These are phyloP conservation scores for Pygmarrhopalites habei DNA, from an alignment of 1,140 invertebrate species.

Conservation along the genomic window DNA sequence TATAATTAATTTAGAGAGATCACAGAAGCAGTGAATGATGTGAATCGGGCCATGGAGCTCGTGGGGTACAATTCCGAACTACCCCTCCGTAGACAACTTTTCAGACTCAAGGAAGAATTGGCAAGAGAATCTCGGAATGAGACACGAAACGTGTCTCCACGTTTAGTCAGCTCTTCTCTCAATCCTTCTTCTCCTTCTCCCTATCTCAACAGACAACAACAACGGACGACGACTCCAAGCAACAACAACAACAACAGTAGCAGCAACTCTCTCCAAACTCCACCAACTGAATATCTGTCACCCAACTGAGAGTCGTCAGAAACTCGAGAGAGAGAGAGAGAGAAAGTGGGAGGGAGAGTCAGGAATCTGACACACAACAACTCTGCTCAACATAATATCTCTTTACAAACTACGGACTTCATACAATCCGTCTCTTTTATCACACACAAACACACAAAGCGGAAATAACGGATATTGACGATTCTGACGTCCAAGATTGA, in stretches of 20 bases:
- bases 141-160: conserved; percentile 1
- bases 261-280: no score
- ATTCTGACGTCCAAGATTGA: no score
- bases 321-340: no score
- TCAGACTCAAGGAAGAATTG: conserved; percentile 47
- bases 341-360: no score
- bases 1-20: conserved; percentile 42
- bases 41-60: conserved; percentile 48
- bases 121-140: conserved; percentile 15
- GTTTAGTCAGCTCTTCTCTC: conserved; percentile 4
- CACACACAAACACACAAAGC: no score
- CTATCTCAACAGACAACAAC: neutral
- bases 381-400: no score
- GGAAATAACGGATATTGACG: no score
- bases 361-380: no score
- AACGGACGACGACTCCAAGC: neutral
- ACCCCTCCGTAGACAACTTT: conserved; percentile 46
- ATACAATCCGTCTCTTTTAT: no score
- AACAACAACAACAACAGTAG: neutral
- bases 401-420: no score
- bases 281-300: no score
- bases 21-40: conserved; percentile 46
- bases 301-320: no score
- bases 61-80: conserved; percentile 48
- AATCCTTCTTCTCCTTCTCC: neutral